These are phyloP conservation scores for Cephalopachus bancanus DNA, from an alignment of 2,797 vertebrate species.

Conservation along the genomic window DNA sequence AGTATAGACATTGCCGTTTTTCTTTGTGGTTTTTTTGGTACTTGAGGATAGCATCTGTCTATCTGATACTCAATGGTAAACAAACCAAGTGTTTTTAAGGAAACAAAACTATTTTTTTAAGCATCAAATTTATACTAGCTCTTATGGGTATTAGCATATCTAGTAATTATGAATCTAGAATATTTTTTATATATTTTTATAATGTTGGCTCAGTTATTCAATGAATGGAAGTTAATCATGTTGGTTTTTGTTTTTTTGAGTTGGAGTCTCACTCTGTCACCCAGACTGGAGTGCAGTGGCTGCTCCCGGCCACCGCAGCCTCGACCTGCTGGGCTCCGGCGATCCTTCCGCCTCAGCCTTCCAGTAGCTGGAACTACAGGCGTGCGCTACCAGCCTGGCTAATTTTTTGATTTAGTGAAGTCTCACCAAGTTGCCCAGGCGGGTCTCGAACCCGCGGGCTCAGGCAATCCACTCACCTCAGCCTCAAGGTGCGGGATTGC, in stretches of 20 bases:
- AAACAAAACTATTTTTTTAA: slow-evolving; percentile 89
- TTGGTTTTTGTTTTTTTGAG: slow-evolving; percentile 75
- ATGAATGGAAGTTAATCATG: slow-evolving; percentile 76
- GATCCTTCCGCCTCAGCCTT: no score
- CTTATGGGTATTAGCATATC: slow-evolving; percentile 68
- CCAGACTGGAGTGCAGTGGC: no score
- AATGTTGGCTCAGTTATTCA: slow-evolving; percentile 81
- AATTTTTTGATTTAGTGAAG: no score
- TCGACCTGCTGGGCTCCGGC: no score
- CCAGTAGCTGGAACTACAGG: no score
- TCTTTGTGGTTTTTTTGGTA: slow-evolving; percentile 62
- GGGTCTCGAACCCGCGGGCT: no score
- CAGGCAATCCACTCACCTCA: no score
- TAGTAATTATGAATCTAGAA: slow-evolving; percentile 86
- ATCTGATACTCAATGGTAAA: slow-evolving; percentile 78
- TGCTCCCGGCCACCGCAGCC: no score
- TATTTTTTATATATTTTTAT: slow-evolving; percentile 90
- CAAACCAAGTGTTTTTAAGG: slow-evolving; percentile 84
- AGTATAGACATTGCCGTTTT: slow-evolving; percentile 87
- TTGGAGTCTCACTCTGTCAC: no score
- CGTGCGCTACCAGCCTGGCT: no score
- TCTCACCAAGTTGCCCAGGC: no score
- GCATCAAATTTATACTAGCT: slow-evolving; percentile 85
- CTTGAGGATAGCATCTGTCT: slow-evolving; percentile 75
- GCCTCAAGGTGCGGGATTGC: no score